Percentiles rank a stretch among this genome's conserved stretches.
Evolutionary conservation across 2,113 vertebrate species (phyloP).

Genomic region (Cottus gobio): DNA sequence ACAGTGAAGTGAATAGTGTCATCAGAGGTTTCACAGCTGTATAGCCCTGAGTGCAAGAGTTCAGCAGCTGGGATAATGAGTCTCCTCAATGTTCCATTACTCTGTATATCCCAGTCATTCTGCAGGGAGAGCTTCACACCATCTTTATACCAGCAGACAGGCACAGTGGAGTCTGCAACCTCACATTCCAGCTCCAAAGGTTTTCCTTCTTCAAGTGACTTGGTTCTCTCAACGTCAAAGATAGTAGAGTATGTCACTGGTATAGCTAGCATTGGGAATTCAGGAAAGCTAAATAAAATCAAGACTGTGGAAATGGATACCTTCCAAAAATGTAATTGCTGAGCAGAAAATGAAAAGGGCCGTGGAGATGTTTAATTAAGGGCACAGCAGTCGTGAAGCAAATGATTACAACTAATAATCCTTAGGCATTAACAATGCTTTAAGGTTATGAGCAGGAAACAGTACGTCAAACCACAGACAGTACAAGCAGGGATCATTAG

Average conservation of each 20-base stretch:
- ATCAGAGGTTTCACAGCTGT: constrained; percentile 80
- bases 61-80: constrained; percentile 77
- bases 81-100: constrained; percentile 69
- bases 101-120: constrained; percentile 75
- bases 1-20: constrained; percentile 81
- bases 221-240: constrained; percentile 78
- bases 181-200: constrained; percentile 81
- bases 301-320: constrained; percentile 63
- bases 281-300: constrained; percentile 75
- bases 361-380: constrained; percentile 56
- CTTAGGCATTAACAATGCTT: constrained; percentile 45
- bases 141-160: constrained; percentile 81
- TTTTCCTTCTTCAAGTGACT: constrained; percentile 77
- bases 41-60: constrained; percentile 78
- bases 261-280: constrained; percentile 79
- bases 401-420: constrained; percentile 37
- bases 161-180: constrained; percentile 77
- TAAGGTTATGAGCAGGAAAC: constrained; percentile 47
- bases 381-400: constrained; percentile 45
- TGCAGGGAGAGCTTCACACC: constrained; percentile 67
- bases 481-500: constrained; percentile 75
- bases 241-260: constrained; percentile 74
- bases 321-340: constrained; percentile 57
- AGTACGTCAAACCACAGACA: constrained; percentile 57
- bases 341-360: constrained; percentile 53